Base-by-base conservation (phyloP, 2,113 vertebrate species). In the Galeopterus variegatus region DNA sequence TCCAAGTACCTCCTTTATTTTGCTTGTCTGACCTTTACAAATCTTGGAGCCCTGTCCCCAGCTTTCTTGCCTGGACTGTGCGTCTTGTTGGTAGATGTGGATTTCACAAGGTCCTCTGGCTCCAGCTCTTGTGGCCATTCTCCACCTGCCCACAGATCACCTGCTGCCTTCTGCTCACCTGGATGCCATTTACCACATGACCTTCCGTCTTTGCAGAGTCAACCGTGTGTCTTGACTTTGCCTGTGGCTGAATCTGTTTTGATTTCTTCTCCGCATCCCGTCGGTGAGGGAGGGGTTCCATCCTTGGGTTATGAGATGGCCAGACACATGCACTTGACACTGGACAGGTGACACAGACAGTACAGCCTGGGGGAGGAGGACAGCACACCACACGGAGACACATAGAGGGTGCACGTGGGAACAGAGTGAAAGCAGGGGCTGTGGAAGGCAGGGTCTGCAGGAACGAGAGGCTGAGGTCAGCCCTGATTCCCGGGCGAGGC, bases 241-340 rank as follows among this genome's bases (percentile, higher is more conserved):
- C 17, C 5, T 9, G 1, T 6, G 31, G 52, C 69, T 0, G 31
- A 62, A 14, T 80, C 31, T 79, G 13, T 65, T 62, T 76, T n/a
- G 26, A 23, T n/a, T 64, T 12, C 15, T 45, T 58, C 56, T 95
- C 31, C 69, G 75, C 5, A 26, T 5, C 23, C 10, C 23, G 3
- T 10, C 17, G 45, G 17, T 28, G 65, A 91, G 56, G 19, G 26
- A 52, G 36, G 45, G 58, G 48, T 86, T 62, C 41, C 56, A 7
- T n/a, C 41, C 17, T 33, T 48, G 41, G 26, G 41, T 31, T 54
- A 1, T 18, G 5, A 19, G 18, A 45, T 65, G 64, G n/a, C 36
- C 8, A 7, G 36, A 9, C 12, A 56, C 24, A 3, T 9, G 33
- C 18, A 24, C 12, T 33, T 3, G 17, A 24, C 12, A 0, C 50